Base-by-base conservation (phyloP, 2,888 invertebrate genomes). In the Argynnis bischoffii region DNA sequence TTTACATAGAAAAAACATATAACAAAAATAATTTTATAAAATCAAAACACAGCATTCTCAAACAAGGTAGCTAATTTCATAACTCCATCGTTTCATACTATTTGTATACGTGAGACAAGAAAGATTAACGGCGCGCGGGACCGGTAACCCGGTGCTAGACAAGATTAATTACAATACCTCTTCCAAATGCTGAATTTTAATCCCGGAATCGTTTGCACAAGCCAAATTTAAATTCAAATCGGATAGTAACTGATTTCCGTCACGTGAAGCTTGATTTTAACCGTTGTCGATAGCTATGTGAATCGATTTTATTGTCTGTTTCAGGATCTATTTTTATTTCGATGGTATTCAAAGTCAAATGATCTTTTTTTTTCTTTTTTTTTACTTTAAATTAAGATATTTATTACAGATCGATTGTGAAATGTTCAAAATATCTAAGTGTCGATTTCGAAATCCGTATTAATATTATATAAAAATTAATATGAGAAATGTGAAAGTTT, bases 161-260 rank as follows among this genome's bases (percentile, higher is more conserved):
- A 85, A 88, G 88, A 89, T 89, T 89, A 89, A 89, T 89, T 82
- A 85, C 84, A 72, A 75, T 75, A 77, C 75, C 85, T 78, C 78
- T 79, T 76, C 77, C 70, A 67, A 73, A 71, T 70, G 81, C 80
- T 85, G 85, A 85, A 83, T 87, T 88, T 89, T 88, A 87, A 88
- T 84, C 79, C 80, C 70, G 67, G 63, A 66, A 67, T 72, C 72
- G 67, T 69, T 69, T 66, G 61, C 69, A 61, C 66, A 51, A 64
- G 46, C 78, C 75, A 78, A 78, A 79, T 81, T 79, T 78, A 78
- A 83, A 82, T 80, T 78, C 77, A 77, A 78, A 81, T 80, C 76
- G 70, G 67, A 67, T 69, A 60, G 67, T 56, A 69, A 71, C 61
- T 67, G 69, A 67, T 73, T 74, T 69, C 47, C 69, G 60, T 53